Base-by-base conservation (phyloP, 2,113 vertebrate species). In the Cyprinodon tularosa region DNA sequence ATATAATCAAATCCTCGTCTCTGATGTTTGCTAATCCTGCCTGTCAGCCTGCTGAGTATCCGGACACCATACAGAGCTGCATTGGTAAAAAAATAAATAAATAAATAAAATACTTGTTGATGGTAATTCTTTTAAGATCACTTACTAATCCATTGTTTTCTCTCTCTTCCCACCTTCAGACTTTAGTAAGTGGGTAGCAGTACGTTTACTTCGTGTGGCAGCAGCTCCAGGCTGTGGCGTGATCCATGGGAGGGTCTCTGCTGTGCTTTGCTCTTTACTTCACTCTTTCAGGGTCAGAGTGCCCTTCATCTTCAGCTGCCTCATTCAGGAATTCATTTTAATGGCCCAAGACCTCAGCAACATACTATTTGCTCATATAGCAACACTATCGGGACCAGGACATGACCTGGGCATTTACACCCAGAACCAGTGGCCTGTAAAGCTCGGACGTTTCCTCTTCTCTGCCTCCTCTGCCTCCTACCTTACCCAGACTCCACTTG, bases 1-100 rank as follows among this genome's bases (percentile, higher is more conserved):
- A 99, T 75, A 98, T 99, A 4, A 96, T 99, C 93, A 98, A 97
- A 89, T 99, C 98, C 44, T 99, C 96, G 2, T 96, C 97, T 0
- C 94, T 98, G 80, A 97, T 99, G 95, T 99, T 99, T 87, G 93
- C 97, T 69, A 98, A 95, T 74, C 94, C 94, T 59, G 90, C 95
- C 70, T 95, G 92, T 84, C 96, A 92, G 79, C 93, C 89, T 53
- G 93, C 94, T 9, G 90, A 93, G 17, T 93, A 91, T 79, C 92
- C 86, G 39, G 94, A 97, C 66, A 84, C 92, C 3, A 94, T 95
- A 60, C 87, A 81, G 61, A 95, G 89, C 88, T 97, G 95, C 71
- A 91, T 93, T 53, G 96, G 98, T 99, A 87, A 87, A 92, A 92
- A 47, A 48, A 5, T 6, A 12, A 14, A 15, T 15, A 3, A 36